Evolutionary conservation across 2,113 vertebrate genomes (phyloP), one percentile per base, ranked within the genome.

Genomic region (Cebus imitator): DNA sequence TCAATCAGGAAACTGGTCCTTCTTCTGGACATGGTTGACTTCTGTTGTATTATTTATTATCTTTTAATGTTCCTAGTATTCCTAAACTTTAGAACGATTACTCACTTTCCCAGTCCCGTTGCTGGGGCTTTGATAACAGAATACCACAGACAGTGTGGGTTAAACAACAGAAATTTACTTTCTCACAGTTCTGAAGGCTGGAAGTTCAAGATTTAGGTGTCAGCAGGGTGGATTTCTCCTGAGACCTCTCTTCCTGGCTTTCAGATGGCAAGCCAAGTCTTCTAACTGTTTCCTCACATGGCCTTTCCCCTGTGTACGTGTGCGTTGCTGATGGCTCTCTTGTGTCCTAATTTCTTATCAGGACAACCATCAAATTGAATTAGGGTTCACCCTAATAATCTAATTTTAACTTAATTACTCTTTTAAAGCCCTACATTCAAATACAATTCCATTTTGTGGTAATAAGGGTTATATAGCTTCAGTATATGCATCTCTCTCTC

Each of bases 291-390:
- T 92, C 37, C 32, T 86, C n/a, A 9, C 13, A 0, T 27, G 25
- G 48, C 27, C 32, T 70, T 76, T 21, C 55, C 20, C 52, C 21
- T n/a, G 35, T 64, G 20, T 18, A 8, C 20, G 9, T 32, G 20
- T 1, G 3, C 13, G 16, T 35, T 57, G 23, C 18, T 35, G 35
- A 5, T 0, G 3, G 35, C 13, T 78, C 8, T 32, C 2, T 0
- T 76, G n/a, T 37, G 3, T 40, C 23, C 40, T 16, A 16, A 72
- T 68, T 9, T 90, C 30, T 70, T 23, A 11, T 25, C 37, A 58
- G 48, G 13, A 72, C 20, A 48, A 3, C 4, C 27, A 10, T 50
- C 18, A 64, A 43, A 83, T 1, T 45, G 66, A 13, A 30, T 72
- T 12, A 45, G 43, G 8, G 14, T 2, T 43, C 7, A 37, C 21